Percentiles rank a stretch among this genome's conserved stretches.
phyloP scores from a whole-genome alignment of 2,888 invertebrate genomes.

The Ischnus inquisitorius region DNA sequence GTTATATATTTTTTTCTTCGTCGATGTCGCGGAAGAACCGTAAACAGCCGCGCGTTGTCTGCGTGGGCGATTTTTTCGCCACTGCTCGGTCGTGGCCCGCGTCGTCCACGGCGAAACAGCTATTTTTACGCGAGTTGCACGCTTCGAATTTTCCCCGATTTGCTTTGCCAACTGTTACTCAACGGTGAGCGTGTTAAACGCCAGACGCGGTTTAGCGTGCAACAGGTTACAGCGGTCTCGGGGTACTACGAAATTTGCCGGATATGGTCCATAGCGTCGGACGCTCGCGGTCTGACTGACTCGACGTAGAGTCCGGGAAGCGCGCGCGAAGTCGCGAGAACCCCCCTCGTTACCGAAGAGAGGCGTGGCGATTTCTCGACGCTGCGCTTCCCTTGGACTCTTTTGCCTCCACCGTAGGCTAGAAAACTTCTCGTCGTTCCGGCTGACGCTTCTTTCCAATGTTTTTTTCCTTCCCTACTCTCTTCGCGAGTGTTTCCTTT shows the following conservation, averaged over 20 bases:
- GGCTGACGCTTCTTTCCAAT: not conserved
- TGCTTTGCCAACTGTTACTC: constrained; percentile 63
- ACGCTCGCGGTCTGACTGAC: constrained; percentile 82
- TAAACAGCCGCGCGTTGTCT: not conserved
- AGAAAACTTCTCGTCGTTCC: not conserved
- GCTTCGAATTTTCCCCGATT: constrained; percentile 42
- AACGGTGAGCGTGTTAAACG: constrained; percentile 37
- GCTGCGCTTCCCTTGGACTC: constrained; percentile 13
- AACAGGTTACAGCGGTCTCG: constrained; percentile 27
- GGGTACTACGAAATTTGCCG: constrained; percentile 56
- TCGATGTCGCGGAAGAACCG: constrained; percentile 16
- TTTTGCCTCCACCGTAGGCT: not conserved
- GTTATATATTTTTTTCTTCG: constrained; percentile 65
- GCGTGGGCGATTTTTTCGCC: not conserved
- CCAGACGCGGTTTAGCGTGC: constrained; percentile 41
- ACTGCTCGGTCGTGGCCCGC: not conserved
- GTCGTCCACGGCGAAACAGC: constrained; percentile 15
- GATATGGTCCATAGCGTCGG: constrained; percentile 72
- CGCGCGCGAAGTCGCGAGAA: constrained; percentile 53
- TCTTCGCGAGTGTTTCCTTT: not conserved
- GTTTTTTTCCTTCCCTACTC: not conserved
- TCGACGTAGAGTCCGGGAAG: constrained; percentile 74
- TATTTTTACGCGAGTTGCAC: constrained; percentile 58
- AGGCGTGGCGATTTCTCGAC: constrained; percentile 23
- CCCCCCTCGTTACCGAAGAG: constrained; percentile 18